Evolutionary conservation across 2,797 vertebrate genomes (phyloP), one percentile per base, ranked within the genome.

Genomic region (Parotocinclus haroldoi): DNA sequence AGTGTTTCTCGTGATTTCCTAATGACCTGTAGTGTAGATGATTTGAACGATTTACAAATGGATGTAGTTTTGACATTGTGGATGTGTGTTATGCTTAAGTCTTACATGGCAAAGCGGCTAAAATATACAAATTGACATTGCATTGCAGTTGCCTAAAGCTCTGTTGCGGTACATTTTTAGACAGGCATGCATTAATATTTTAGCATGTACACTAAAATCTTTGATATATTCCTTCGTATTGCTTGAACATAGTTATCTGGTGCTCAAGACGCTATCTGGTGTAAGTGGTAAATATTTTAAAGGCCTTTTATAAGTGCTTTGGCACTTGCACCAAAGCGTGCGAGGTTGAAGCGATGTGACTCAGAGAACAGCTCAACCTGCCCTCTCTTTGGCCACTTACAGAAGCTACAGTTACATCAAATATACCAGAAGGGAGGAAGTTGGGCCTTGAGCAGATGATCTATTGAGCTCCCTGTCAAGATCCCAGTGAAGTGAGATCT

Each of bases 41-140:
- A 67, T 53, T 12, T 61, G 55, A 61, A 70, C 72, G 73, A 67
- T 58, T 75, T 75, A 66, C 63, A 75, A 72, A 75, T 78, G 46
- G 51, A 18, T 19, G 16, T 8, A 42, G 40, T 57, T 58, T 72
- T 56, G 52, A 58, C 16, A 7, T 5, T 49, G 5, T n/a, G n/a
- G n/a, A n/a, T n/a, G n/a, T n/a, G n/a, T n/a, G n/a, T n/a, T n/a
- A n/a, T n/a, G n/a, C n/a, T n/a, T n/a, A n/a, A 10, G 6, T 38
- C 58, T 61, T 62, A 4, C 19, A 45, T 55, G 14, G 5, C 16
- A 40, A 10, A 19, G 8, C 39, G 42, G 13, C 7, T 16, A 50
- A 16, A 8, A 9, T 16, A n/a, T 37, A 49, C 58, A 10, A 16
- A 38, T 4, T 68, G 14, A 46, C n/a, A 27, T 3, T 9, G 8